A percentile compares a stretch with the other conserved stretches of the same genome.
Conservation (phyloP, 2,797 vertebrate genomes). For the Poeciliopsis infans region DNA sequence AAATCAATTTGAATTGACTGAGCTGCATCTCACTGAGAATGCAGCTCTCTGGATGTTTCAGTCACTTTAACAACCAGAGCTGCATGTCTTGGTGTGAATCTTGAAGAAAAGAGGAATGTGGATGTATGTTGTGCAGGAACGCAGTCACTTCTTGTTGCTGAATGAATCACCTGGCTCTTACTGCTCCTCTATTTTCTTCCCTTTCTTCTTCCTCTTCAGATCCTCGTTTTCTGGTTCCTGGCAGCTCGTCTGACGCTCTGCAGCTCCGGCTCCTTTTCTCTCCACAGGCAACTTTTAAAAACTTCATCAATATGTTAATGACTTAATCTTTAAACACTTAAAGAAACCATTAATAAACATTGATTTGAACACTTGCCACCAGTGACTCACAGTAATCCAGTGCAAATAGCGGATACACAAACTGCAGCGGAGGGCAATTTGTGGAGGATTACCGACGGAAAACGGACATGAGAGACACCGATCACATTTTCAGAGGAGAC, state of each 20-base stretch:
- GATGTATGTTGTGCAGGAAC: not conserved
- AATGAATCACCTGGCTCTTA: constrained; percentile 8
- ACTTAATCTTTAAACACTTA: constrained; percentile 96
- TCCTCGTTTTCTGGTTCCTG: constrained; percentile 63
- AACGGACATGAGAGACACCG: constrained; percentile 44
- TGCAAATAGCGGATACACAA: constrained; percentile 90
- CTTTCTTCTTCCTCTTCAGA: not conserved
- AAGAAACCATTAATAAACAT: constrained; percentile 92
- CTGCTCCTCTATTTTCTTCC: constrained; percentile 1
- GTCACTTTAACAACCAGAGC: not conserved
- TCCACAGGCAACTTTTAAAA: constrained; percentile 90
- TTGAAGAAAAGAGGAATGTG: not conserved
- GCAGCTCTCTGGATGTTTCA: not conserved
- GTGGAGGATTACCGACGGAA: constrained; percentile 58
- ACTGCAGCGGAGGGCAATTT: constrained; percentile 67
- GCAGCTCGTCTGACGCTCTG: constrained; percentile 81
- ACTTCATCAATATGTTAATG: constrained; percentile 99
- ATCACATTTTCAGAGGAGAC: constrained; percentile 37
- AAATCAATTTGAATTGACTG: constrained; percentile 90
- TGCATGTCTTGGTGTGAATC: not conserved
- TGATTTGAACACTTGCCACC: constrained; percentile 87
- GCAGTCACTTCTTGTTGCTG: constrained; percentile 12
- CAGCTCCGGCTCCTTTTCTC: constrained; percentile 83
- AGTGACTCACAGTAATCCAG: constrained; percentile 92
- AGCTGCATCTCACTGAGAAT: constrained; percentile 32